A percentile compares a stretch with the other conserved stretches of the same genome.
Evolutionary conservation across 2,797 vertebrate species (phyloP).

Genomic region (Moxostoma hubbsi): DNA sequence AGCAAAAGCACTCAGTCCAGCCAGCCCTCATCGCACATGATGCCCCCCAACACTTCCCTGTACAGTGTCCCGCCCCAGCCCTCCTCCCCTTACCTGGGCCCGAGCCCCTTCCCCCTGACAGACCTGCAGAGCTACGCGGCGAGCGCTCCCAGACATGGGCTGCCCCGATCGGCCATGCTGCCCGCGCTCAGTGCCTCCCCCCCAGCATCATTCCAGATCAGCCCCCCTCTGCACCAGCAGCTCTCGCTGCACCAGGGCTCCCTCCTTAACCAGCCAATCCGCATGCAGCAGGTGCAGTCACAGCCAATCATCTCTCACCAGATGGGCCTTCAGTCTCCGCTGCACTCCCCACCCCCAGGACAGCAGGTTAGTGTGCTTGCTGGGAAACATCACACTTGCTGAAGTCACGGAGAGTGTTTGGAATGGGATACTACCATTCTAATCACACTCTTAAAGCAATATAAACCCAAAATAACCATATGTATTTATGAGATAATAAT

Average conservation of each 20-base stretch:
- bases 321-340: conserved; percentile 95
- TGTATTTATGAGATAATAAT: too few relatives aligned
- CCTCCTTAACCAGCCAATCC: conserved; percentile 92
- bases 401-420: too few relatives aligned
- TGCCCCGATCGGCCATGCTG: conserved; percentile 90
- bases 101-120: conserved; percentile 90
- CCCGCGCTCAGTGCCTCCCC: conserved; percentile 95
- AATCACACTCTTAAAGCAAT: too few relatives aligned
- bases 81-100: conserved; percentile 89
- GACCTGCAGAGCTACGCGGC: conserved; percentile 92
- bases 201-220: conserved; percentile 92
- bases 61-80: conserved; percentile 91
- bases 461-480: too few relatives aligned
- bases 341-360: conserved; percentile 91
- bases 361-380: conserved; percentile 86
- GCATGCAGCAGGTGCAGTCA: conserved; percentile 95
- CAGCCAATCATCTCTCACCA: conserved; percentile 94
- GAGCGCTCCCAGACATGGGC: conserved; percentile 84
- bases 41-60: conserved; percentile 90
- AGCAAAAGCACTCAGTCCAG: conserved; percentile 87
- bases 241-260: conserved; percentile 93
- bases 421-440: too few relatives aligned
- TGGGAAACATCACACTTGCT: background rate
- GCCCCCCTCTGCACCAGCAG: conserved; percentile 93
- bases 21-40: conserved; percentile 89